Evolutionary conservation across 2,888 invertebrate species (phyloP), one percentile per base, ranked within the genome.

Genomic region (Metopia argyrocephala): DNA sequence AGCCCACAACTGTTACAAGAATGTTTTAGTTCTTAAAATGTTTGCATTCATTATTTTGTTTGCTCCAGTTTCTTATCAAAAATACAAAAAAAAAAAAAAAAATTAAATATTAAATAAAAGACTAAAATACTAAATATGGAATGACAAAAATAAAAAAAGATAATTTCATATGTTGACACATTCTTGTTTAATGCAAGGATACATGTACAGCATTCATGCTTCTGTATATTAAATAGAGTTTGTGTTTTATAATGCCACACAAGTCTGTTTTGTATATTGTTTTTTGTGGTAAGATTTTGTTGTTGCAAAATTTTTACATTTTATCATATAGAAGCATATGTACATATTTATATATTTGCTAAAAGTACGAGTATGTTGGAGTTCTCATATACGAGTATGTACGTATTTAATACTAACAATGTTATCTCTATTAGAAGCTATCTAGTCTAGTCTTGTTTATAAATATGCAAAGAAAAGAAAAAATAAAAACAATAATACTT

Each of bases 1-100:
- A 65, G n/a, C 28, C 64, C 66, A 59, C 68, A 80, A 76, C 76
- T 73, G 75, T 70, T 75, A 65, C 79, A 65, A 56, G 21, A 28
- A 65, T 61, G 59, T 59, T 79, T 52, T 28, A 57, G 71, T 57
- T 52, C 45, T 59, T 52, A 57, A 21, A 15, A 5, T 69, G 7
- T 31, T 31, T 31, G 9, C 12, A 21, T 52, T 57, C 21, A 52
- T 56, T 4, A 7, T 25, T 74, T 65, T 52, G 18, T 28, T 15
- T 71, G 28, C 27, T 5, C 48, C 61, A 78, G 62, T 62, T 76
- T 15, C 6, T 62, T 48, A 21, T 48, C 31, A 2, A 0, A 6
- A 31, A 31, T 9, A 6, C 31, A 31, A 18, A n/a, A 12, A 48
- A 48, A 15, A 46, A 61, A 52, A 71, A 21, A 27, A 27, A 52